Conservation (phyloP, 2,797 vertebrate genomes). For the Semotilus atromaculatus region DNA sequence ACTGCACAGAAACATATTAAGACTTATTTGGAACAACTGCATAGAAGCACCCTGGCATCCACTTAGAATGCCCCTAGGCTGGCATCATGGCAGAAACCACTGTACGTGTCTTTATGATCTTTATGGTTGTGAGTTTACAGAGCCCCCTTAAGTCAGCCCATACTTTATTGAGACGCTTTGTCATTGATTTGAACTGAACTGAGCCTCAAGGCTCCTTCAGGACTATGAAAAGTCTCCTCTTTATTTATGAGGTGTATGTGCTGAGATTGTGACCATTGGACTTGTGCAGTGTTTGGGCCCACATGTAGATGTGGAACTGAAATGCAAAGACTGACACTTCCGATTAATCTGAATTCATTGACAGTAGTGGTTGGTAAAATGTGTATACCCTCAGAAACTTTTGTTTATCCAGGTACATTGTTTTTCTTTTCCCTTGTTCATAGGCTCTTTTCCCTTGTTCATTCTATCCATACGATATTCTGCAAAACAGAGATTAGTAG, state of each 20-base stretch:
- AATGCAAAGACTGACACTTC: neutral
- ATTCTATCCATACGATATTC: neutral
- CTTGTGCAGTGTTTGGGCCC: neutral
- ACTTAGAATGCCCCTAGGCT: neutral
- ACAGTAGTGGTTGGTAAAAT: neutral
- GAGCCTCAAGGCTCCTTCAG: conserved; percentile 3
- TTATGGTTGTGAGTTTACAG: conserved; percentile 5
- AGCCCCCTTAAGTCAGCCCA: neutral
- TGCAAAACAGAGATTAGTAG: neutral
- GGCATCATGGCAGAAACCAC: neutral
- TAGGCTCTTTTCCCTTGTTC: neutral
- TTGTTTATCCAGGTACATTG: neutral
- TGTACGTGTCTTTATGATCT: neutral
- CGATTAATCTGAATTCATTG: neutral
- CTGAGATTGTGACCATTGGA: neutral
- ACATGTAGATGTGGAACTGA: neutral
- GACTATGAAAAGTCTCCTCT: neutral
- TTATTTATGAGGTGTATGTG: conserved; percentile 20
- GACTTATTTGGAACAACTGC: neutral
- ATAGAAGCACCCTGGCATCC: neutral
- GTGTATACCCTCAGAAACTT: neutral
- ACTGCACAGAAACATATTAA: neutral
- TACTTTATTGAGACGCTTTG: conserved; percentile 21
- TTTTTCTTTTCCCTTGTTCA: neutral
- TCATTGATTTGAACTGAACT: conserved; percentile 3